Evolutionary conservation across 2,113 vertebrate genomes (phyloP).

Genomic region (Vulpes ferrilata): DNA sequence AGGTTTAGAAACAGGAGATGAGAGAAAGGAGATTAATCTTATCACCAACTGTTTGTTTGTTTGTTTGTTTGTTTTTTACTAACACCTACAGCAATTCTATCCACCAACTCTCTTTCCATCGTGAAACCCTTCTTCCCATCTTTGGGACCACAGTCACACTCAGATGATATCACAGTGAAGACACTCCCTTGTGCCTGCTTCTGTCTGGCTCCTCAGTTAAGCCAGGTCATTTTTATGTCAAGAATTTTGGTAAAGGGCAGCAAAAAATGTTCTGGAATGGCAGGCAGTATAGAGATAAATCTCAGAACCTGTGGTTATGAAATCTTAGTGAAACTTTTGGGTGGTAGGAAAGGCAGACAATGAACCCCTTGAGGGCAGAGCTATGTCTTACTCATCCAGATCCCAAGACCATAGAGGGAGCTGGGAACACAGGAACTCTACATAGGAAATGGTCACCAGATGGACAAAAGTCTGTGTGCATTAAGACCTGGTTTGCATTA

Average conservation of each 20-base stretch:
- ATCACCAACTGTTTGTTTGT: neutral
- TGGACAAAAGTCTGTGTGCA: neutral
- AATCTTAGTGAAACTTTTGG: neutral
- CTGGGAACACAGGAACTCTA: neutral
- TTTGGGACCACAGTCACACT: neutral
- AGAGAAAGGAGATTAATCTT: neutral
- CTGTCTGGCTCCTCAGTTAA: neutral
- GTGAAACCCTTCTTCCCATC: neutral
- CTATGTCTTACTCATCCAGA: neutral
- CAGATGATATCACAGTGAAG: neutral
- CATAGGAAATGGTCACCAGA: neutral
- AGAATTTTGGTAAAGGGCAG: neutral
- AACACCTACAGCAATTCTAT: neutral
- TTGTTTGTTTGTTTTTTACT: neutral
- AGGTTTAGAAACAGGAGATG: conserved; percentile 36
- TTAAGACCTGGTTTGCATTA: neutral
- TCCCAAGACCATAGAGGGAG: neutral
- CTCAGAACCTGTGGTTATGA: neutral
- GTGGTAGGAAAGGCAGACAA: neutral
- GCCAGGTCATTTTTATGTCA: neutral
- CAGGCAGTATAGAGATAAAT: neutral
- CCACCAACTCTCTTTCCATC: neutral
- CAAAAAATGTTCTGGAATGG: neutral
- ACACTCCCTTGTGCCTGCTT: neutral
- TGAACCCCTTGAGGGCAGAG: neutral